These are phyloP conservation scores for Acanthopleura granulata DNA, from an alignment of 2,888 invertebrate genomes.

Conservation along the genomic window DNA sequence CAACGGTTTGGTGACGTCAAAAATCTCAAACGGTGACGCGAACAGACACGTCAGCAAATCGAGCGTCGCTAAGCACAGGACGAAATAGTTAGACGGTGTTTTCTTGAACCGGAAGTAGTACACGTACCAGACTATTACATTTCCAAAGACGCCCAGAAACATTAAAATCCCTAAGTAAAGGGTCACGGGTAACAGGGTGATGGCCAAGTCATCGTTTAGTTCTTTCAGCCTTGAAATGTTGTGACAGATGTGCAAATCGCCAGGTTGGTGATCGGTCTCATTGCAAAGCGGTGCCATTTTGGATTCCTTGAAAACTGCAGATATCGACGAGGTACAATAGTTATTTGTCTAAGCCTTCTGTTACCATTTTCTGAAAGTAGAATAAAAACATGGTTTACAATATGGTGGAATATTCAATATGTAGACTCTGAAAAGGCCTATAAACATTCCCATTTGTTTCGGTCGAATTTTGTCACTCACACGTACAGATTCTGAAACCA, in stretches of 20 bases:
- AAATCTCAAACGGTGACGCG: constrained; percentile 26
- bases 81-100: constrained; percentile 25
- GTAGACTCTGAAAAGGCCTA: too few relatives aligned
- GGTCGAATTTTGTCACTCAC: too few relatives aligned
- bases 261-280: neutral
- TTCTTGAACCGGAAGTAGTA: constrained; percentile 21
- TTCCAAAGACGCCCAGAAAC: constrained; percentile 24
- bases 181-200: constrained; percentile 25
- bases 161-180: constrained; percentile 22
- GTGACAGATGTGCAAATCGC: neutral
- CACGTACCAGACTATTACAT: constrained; percentile 23
- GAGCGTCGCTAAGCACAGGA: constrained; percentile 20
- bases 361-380: too few relatives aligned
- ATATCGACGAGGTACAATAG: too few relatives aligned
- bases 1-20: constrained; percentile 22
- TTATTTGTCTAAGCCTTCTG: too few relatives aligned
- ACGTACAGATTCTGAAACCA: too few relatives aligned
- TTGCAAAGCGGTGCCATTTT: neutral
- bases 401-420: too few relatives aligned
- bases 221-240: constrained; percentile 24
- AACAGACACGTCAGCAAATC: constrained; percentile 25
- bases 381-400: too few relatives aligned
- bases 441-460: too few relatives aligned
- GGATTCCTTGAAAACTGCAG: neutral
- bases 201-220: constrained; percentile 43